These are phyloP conservation scores for Sphecodes monilicornis DNA, from an alignment of 2,888 invertebrate species.

Conservation along the genomic window DNA sequence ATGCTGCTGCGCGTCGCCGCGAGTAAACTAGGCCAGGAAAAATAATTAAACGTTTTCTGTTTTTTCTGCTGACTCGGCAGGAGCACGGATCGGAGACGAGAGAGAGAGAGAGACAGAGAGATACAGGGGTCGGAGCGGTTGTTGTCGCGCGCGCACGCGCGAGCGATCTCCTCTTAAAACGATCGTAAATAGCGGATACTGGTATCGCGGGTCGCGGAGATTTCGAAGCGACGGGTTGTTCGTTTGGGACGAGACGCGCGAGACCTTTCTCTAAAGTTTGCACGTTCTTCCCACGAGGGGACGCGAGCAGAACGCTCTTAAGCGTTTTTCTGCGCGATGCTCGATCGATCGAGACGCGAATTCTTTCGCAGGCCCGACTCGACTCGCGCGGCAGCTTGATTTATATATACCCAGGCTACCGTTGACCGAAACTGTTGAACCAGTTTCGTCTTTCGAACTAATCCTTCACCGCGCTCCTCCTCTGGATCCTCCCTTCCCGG, in stretches of 20 bases:
- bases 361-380: conserved; percentile 72
- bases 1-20: background rate
- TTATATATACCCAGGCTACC: conserved; percentile 67
- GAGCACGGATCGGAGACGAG: background rate
- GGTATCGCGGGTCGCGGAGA: background rate
- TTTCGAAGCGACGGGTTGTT: background rate
- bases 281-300: conserved; percentile 72
- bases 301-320: conserved; percentile 62
- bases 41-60: conserved; percentile 10
- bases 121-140: background rate
- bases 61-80: background rate
- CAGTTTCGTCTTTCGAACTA: conserved; percentile 78
- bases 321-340: conserved; percentile 74
- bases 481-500: conserved; percentile 1
- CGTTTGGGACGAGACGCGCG: conserved; percentile 22
- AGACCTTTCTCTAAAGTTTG: conserved; percentile 50
- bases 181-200: conserved; percentile 13
- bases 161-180: background rate
- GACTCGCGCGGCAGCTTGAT: conserved; percentile 72
- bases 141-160: background rate
- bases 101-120: too few relatives aligned
- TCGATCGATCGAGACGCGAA: conserved; percentile 75
- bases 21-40: background rate
- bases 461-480: conserved; percentile 59
- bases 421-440: conserved; percentile 77